Evolutionary conservation across 2,113 vertebrate genomes (phyloP).

Genomic region (Cebidichthys violaceus): DNA sequence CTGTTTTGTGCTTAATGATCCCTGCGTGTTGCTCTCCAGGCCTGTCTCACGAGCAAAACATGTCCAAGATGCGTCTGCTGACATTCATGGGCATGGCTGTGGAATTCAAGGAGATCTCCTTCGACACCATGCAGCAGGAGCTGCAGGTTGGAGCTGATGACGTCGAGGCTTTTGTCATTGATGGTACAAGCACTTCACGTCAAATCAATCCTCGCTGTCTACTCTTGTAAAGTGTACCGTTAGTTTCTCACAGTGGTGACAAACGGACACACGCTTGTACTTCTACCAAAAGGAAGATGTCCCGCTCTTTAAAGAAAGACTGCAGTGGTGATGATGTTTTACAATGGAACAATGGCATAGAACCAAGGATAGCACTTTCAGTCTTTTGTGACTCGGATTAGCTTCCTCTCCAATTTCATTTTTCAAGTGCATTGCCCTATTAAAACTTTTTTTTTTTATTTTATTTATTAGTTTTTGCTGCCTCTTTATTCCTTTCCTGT

Average conservation of each 20-base stretch:
- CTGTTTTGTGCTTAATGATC: conserved; percentile 82
- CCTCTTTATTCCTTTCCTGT: conserved; percentile 30
- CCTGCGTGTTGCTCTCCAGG: conserved; percentile 81
- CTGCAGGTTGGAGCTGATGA: conserved; percentile 95
- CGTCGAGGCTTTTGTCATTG: conserved; percentile 98
- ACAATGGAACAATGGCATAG: neutral
- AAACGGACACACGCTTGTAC: neutral
- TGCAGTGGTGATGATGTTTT: neutral
- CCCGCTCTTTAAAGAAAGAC: neutral
- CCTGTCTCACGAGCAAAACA: conserved; percentile 95
- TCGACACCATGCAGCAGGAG: conserved; percentile 97
- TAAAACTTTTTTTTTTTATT: conserved; percentile 2
- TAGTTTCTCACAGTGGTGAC: neutral
- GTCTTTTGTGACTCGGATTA: conserved; percentile 17
- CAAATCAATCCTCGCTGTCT: neutral
- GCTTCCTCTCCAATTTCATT: conserved; percentile 14
- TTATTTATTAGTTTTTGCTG: conserved; percentile 19
- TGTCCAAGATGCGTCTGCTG: conserved; percentile 97
- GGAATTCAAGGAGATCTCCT: conserved; percentile 96
- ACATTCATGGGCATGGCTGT: conserved; percentile 99
- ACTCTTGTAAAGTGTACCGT: neutral
- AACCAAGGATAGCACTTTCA: conserved; percentile 30
- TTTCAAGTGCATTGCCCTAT: conserved; percentile 1
- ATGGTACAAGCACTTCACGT: conserved; percentile 84
- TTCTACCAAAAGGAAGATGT: neutral